phyloP scores from a whole-genome alignment of 2,797 vertebrate genomes.

The Poecilia gillii region DNA sequence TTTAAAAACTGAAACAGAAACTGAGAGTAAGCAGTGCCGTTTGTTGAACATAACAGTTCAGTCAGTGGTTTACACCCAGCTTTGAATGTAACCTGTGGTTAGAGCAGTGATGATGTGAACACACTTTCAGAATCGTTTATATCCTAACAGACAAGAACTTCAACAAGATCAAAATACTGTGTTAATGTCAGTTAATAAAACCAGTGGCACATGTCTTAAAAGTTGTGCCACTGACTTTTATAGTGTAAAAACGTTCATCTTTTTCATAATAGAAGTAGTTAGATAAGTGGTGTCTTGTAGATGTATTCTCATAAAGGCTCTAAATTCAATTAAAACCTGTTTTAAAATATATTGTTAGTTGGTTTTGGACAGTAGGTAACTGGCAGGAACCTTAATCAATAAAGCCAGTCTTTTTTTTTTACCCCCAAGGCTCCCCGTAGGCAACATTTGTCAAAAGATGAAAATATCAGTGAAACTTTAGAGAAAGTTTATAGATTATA shows the following conservation, averaged over 20 bases:
- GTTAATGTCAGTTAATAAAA: neutral
- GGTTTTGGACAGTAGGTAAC: neutral
- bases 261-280: neutral
- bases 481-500: neutral
- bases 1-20: neutral
- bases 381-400: neutral
- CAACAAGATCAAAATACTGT: neutral
- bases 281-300: neutral
- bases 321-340: neutral
- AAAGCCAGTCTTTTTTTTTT: neutral
- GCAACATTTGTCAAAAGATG: neutral
- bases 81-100: slow-evolving; percentile 13
- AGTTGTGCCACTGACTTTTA: no score
- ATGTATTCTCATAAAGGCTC: neutral
- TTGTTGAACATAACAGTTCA: neutral
- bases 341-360: neutral
- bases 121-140: neutral
- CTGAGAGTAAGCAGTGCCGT: neutral
- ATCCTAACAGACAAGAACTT: neutral
- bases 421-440: no score
- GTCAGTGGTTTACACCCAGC: neutral
- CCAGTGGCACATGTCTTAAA: neutral
- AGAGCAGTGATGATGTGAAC: neutral
- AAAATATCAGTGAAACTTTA: neutral
- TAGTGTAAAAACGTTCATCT: neutral